phyloP scores from a whole-genome alignment of 2,888 invertebrate genomes.

The Drosophila algonquin region DNA sequence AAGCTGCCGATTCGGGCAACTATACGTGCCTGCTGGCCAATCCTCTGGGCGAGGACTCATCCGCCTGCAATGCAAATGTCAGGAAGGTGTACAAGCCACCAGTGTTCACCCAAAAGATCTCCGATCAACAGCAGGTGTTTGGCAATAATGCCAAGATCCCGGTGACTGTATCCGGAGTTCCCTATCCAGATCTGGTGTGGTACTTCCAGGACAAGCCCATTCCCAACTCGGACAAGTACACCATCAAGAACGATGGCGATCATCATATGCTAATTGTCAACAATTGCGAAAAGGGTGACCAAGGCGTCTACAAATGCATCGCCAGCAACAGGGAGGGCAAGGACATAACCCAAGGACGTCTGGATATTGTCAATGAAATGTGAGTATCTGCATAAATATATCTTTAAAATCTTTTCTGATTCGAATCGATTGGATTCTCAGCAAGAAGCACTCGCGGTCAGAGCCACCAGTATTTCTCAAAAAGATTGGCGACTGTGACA shows the following conservation, averaged over 20 bases:
- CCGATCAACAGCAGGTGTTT: conserved; percentile 87
- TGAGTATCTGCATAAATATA: conserved; percentile 84
- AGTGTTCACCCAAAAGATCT: conserved; percentile 89
- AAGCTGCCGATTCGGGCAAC: conserved; percentile 89
- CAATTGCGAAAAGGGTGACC: conserved; percentile 88
- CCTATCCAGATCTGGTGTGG: conserved; percentile 94
- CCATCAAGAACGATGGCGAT: conserved; percentile 91
- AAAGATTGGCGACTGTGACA: conserved; percentile 94
- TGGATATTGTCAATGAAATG: conserved; percentile 93
- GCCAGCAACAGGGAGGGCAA: conserved; percentile 93
- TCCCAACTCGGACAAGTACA: conserved; percentile 88
- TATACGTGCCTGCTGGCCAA: conserved; percentile 91
- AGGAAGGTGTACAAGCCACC: conserved; percentile 93
- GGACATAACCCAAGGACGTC: conserved; percentile 89
- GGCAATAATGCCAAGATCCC: conserved; percentile 92
- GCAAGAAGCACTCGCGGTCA: conserved; percentile 89
- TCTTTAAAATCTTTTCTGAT: not conserved
- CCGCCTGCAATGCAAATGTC: conserved; percentile 89
- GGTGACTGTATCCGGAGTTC: conserved; percentile 91
- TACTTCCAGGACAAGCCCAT: conserved; percentile 92
- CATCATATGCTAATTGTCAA: conserved; percentile 90
- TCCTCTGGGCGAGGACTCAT: conserved; percentile 90
- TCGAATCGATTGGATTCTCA: conserved; percentile 78
- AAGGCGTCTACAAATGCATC: conserved; percentile 90
- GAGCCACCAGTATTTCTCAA: conserved; percentile 95